Evolutionary conservation across 2,797 vertebrate genomes (phyloP), one percentile per base, ranked within the genome.

Genomic region (Squalus acanthias): DNA sequence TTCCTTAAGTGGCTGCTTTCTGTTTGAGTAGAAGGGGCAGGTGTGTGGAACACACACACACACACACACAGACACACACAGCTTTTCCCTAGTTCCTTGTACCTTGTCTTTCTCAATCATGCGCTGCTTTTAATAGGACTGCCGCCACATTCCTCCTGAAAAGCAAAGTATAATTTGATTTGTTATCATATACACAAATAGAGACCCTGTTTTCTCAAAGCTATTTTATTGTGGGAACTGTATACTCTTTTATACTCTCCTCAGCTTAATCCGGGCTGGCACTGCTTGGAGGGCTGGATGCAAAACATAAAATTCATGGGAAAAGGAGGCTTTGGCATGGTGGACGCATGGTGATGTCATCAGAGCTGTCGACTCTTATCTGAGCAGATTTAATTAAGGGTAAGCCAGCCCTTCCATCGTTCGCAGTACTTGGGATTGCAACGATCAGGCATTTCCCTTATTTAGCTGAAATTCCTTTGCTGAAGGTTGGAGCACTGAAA

Each of bases 331-430:
- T 46, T 95, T 95, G 93, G 67, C 39, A 95, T 15, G 46, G 67
- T 69, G 63, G 24, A 46, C 46, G 24, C 63, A 69, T 5, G 24
- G 69, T 70, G 69, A 70, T 24, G 93, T 95, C 93, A 95, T n/a
- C 33, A n/a, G 88, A n/a, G 57, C 88, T 91, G 57, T 91, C 33
- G 88, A 91, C 29, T 17, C 87, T 91, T 65, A 91, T 91, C 88
- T 33, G 88, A 91, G 29, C 29, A 17, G 88, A 63, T 63, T 91
- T 57, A 91, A 63, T 91, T 60, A 91, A 91, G 88, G 57, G 33
- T 60, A 91, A 91, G 57, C 29, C 29, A 65, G 88, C 1, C 26
- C 15, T n/a, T n/a, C 63, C 8, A 93, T 93, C 91, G 39, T 85
- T 50, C 15, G 9, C 15, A 50, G 79, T 4, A 8, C 79, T 85